phyloP scores from a whole-genome alignment of 2,797 vertebrate species.

The Cryptoblepharus egeriae region DNA sequence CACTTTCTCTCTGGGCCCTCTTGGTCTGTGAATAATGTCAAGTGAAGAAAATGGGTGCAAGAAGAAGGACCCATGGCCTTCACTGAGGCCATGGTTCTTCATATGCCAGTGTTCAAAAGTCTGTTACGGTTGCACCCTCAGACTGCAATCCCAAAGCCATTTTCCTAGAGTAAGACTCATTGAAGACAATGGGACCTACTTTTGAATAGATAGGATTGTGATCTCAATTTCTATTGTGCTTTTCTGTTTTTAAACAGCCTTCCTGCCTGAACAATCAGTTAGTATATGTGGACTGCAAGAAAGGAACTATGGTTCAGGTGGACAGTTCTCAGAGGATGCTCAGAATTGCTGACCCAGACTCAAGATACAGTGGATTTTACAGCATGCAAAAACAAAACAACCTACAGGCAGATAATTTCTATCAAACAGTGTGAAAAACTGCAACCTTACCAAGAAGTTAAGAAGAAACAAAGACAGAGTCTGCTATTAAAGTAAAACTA shows the following conservation, averaged over 20 bases:
- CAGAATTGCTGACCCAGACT: constrained; percentile 90
- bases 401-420: constrained; percentile 91
- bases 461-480: constrained; percentile 69
- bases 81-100: background rate
- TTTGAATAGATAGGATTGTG: no score
- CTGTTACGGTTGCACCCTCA: no score
- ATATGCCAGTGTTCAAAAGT: no score
- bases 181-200: no score
- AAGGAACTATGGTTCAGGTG: constrained; percentile 86
- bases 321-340: constrained; percentile 88
- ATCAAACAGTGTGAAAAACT: constrained; percentile 88
- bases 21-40: no score
- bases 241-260: constrained; percentile 76
- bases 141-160: no score
- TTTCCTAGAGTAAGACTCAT: no score
- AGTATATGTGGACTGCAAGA: constrained; percentile 90
- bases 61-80: background rate
- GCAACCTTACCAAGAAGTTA: constrained; percentile 63
- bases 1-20: background rate
- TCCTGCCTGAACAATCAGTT: constrained; percentile 89
- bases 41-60: background rate
- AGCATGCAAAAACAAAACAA: constrained; percentile 93
- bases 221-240: constrained; percentile 24
- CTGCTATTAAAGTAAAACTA: constrained; percentile 81
- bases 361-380: constrained; percentile 91